Evolutionary conservation across 1,140 invertebrate genomes (phyloP).

Genomic region (Apis cerana): DNA sequence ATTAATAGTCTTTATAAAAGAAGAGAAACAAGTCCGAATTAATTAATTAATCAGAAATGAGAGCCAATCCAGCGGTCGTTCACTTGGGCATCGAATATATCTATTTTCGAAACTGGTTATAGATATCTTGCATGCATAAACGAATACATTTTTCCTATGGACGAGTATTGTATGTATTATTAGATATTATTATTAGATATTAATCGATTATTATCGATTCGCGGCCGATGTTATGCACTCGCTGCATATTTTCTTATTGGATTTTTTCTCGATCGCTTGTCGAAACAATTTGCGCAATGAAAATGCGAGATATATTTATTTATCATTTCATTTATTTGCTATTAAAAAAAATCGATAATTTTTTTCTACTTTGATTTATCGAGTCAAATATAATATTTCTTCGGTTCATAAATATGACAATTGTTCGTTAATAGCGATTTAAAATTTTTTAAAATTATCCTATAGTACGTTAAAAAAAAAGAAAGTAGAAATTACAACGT

Average conservation of each 20-base stretch:
- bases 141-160: constrained; percentile 15
- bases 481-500: background rate
- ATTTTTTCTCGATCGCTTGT: background rate
- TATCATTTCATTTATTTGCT: background rate
- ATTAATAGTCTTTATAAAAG: background rate
- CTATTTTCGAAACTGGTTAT: constrained; percentile 22
- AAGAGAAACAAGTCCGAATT: background rate
- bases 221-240: background rate
- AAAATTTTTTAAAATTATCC: too few species aligned
- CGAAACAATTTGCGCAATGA: background rate
- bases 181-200: too few species aligned
- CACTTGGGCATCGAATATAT: background rate
- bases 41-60: too few species aligned
- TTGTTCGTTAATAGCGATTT: too few species aligned
- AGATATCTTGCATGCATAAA: background rate
- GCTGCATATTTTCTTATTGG: background rate
- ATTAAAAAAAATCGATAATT: background rate
- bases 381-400: background rate
- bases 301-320: background rate
- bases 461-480: too few species aligned
- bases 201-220: constrained; percentile 34
- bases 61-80: background rate
- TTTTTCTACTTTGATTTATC: background rate
- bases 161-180: constrained; percentile 32
- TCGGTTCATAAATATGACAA: too few species aligned